Percentiles rank a stretch among this genome's conserved stretches.
These are phyloP conservation scores for Lochmaea capreae DNA, from an alignment of 2,888 invertebrate genomes.

Conservation along the genomic window DNA sequence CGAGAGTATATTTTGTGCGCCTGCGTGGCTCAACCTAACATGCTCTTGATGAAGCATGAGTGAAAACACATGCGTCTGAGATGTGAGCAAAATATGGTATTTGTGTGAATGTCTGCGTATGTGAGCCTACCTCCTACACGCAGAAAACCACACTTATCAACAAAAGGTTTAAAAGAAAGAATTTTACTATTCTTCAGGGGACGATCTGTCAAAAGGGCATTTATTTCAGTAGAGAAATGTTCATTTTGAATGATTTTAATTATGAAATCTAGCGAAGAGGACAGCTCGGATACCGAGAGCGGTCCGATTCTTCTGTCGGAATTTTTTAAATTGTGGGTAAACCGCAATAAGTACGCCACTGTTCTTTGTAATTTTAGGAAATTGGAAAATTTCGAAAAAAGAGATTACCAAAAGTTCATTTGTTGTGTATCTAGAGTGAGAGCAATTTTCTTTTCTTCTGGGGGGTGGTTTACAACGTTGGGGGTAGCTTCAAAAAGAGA, in stretches of 20 bases:
- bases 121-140: slow-evolving; percentile 1
- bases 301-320: not conserved
- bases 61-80: not conserved
- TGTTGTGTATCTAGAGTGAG: not conserved
- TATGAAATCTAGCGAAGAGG: not conserved
- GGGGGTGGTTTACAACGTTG: slow-evolving; percentile 1
- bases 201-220: not conserved
- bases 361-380: not conserved
- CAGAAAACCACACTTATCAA: not conserved
- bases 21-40: slow-evolving; percentile 35
- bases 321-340: not conserved
- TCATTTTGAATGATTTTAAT: not conserved
- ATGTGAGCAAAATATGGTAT: not conserved
- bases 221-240: not conserved
- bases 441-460: not conserved
- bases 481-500: no score
- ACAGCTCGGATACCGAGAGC: not conserved
- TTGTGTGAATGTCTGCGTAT: not conserved
- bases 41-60: not conserved
- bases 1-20: slow-evolving; percentile 38
- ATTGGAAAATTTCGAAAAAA: no score
- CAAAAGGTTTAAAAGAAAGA: not conserved
- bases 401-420: not conserved
- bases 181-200: not conserved
- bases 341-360: not conserved